Evolutionary conservation across 2,113 vertebrate species (phyloP).

Genomic region (Daubentonia madagascariensis): DNA sequence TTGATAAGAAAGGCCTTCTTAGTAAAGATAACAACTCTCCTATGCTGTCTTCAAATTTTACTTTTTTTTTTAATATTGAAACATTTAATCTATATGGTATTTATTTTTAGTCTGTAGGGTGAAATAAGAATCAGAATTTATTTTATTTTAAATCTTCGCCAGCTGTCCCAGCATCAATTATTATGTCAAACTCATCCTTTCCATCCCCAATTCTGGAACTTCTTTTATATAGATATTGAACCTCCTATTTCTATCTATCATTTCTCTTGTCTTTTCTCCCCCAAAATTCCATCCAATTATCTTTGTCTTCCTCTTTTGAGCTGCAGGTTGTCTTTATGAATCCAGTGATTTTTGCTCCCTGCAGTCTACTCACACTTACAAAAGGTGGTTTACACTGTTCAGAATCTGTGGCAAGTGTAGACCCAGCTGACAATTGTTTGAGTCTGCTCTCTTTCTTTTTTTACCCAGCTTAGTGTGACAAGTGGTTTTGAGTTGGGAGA

Average conservation of each 20-base stretch:
- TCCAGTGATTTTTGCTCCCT: neutral
- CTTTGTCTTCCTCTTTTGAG: neutral
- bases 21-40: neutral
- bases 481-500: neutral
- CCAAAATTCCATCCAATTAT: neutral
- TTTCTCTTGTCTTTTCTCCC: neutral
- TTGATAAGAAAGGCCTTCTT: neutral
- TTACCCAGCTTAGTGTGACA: neutral
- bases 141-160: neutral
- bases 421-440: neutral
- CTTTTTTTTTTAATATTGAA: neutral
- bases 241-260: neutral
- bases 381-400: neutral
- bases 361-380: neutral
- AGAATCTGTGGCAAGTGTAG: neutral
- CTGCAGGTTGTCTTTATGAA: neutral
- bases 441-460: too few relatives aligned
- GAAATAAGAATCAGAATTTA: neutral
- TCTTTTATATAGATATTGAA: neutral
- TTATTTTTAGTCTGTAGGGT: neutral
- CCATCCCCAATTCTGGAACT: neutral
- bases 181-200: neutral
- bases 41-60: neutral
- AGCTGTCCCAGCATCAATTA: neutral
- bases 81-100: slow-evolving; percentile 15